Conservation (phyloP, 2,113 vertebrate species). For the human (Homo sapiens) region GRCh38 chr17:32515501-32516000, state of each 20-base stretch:
- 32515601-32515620: neutral
- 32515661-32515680: constrained; percentile 1
- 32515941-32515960: neutral
- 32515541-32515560: too few relatives aligned
- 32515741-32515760: constrained; percentile 48
- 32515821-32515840: constrained; percentile 39
- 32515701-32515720: neutral
- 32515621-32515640: neutral
- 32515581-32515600: neutral
- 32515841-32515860: constrained; percentile 34
- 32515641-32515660: neutral
- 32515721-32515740: neutral
- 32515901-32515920: fast-evolving
- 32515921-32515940: neutral
- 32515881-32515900: neutral
- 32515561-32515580: too few relatives aligned
- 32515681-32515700: neutral
- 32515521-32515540: too few relatives aligned
- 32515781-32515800: constrained; percentile 37
- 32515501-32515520: too few relatives aligned
- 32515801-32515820: constrained; percentile 25
- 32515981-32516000: neutral
- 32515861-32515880: constrained; percentile 55
- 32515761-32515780: constrained; percentile 56
- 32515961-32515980: neutral